Percentiles rank a stretch among this genome's conserved stretches.
Evolutionary conservation across 2,888 invertebrate genomes (phyloP).

Genomic region (Acleris sparsana): DNA sequence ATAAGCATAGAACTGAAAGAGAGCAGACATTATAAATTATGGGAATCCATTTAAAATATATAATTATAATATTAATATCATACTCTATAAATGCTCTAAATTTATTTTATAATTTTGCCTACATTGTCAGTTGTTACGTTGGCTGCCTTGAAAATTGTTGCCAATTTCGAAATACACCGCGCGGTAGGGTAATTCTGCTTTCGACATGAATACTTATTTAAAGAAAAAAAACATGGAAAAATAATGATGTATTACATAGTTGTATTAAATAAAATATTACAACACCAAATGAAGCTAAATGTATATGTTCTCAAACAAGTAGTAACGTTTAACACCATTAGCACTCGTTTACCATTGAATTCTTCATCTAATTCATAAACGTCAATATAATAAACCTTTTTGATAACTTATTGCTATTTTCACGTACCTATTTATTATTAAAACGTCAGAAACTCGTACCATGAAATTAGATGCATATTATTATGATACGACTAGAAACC

Average conservation of each 20-base stretch:
- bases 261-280: too few relatives aligned
- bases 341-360: too few relatives aligned
- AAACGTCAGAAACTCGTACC: too few relatives aligned
- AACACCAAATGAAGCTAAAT: too few relatives aligned
- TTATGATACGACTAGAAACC: conserved; percentile 12
- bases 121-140: conserved; percentile 45
- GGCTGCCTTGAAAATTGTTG: conserved; percentile 45
- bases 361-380: too few relatives aligned
- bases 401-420: too few relatives aligned
- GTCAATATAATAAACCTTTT: too few relatives aligned
- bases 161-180: conserved; percentile 1
- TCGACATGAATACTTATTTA: not conserved
- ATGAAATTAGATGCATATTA: not conserved
- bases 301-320: too few relatives aligned
- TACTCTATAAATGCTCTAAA: conserved; percentile 50
- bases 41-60: not conserved
- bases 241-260: not conserved
- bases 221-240: not conserved
- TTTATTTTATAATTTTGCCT: conserved; percentile 28
- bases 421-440: too few relatives aligned
- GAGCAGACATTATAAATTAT: not conserved
- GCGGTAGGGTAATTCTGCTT: conserved; percentile 2
- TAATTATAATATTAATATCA: conserved; percentile 37
- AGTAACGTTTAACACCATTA: too few relatives aligned
- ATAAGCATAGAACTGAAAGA: too few relatives aligned